A percentile compares a stretch with the other conserved stretches of the same genome.
Evolutionary conservation across 2,888 invertebrate genomes (phyloP).

Genomic region (Phyllotreta striolata): DNA sequence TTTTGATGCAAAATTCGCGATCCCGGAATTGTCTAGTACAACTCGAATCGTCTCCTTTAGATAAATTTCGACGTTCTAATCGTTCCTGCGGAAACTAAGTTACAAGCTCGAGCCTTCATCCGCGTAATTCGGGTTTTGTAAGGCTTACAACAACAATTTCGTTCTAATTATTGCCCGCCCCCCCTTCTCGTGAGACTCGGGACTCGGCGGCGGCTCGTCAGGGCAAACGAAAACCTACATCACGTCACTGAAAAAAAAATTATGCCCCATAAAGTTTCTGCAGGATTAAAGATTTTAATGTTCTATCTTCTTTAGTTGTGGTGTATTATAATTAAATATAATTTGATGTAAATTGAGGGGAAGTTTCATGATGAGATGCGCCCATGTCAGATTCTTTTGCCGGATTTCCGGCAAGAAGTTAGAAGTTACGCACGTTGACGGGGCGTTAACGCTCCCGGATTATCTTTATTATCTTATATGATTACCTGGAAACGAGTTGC

Average conservation of each 20-base stretch:
- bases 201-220: not conserved
- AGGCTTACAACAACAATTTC: conserved; percentile 31
- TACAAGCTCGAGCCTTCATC: conserved; percentile 35
- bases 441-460: conserved; percentile 9
- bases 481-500: conserved; percentile 9
- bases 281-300: too few relatives aligned
- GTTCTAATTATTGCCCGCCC: conserved; percentile 25
- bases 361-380: not conserved
- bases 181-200: conserved; percentile 3
- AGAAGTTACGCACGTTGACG: conserved; percentile 1
- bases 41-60: too few relatives aligned
- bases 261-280: too few relatives aligned
- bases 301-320: too few relatives aligned
- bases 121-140: conserved; percentile 31
- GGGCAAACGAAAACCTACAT: too few relatives aligned
- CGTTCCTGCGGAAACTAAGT: conserved; percentile 35
- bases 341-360: not conserved
- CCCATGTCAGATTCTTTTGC: not conserved
- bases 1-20: too few relatives aligned
- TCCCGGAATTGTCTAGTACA: too few relatives aligned
- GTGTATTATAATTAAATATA: too few relatives aligned
- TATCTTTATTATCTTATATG: conserved; percentile 9
- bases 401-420: not conserved
- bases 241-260: too few relatives aligned
- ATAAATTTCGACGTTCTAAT: conserved; percentile 29